Percentiles rank a stretch among this genome's conserved stretches.
Conservation (phyloP, 2,113 vertebrate genomes). For the Odocoileus hemionus region DNA sequence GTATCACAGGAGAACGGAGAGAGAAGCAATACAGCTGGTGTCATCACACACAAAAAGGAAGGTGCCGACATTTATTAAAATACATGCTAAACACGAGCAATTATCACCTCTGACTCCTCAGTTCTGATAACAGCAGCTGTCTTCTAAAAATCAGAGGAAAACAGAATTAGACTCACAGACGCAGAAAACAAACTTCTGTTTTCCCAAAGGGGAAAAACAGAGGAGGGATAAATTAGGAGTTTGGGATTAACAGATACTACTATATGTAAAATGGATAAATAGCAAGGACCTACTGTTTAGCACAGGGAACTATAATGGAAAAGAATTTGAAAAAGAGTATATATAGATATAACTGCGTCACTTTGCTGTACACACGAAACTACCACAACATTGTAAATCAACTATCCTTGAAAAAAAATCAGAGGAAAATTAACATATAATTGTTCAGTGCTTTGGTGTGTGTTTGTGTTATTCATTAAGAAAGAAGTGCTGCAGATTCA, state of each 20-base stretch:
- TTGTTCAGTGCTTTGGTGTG: background rate
- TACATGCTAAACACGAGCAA: background rate
- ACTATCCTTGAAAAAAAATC: background rate
- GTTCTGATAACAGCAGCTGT: constrained; percentile 8
- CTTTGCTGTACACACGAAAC: background rate
- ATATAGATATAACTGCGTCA: background rate
- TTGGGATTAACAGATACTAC: background rate
- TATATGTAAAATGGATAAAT: background rate
- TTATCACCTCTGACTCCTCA: background rate
- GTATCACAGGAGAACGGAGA: background rate
- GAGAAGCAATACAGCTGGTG: background rate
- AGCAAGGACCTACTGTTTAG: background rate
- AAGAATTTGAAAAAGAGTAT: background rate
- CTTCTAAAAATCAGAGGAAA: background rate
- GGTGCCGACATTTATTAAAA: constrained; percentile 41
- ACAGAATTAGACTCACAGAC: background rate
- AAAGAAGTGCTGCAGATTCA: constrained; percentile 50
- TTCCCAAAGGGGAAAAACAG: background rate
- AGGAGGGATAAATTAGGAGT: background rate
- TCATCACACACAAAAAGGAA: background rate
- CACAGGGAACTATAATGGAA: background rate
- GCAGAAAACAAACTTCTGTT: background rate
- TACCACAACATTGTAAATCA: background rate
- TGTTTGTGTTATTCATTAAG: background rate
- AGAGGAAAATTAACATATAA: background rate